Evolutionary conservation across 1,140 invertebrate genomes (phyloP).

Genomic region (Heliconius nattereri): DNA sequence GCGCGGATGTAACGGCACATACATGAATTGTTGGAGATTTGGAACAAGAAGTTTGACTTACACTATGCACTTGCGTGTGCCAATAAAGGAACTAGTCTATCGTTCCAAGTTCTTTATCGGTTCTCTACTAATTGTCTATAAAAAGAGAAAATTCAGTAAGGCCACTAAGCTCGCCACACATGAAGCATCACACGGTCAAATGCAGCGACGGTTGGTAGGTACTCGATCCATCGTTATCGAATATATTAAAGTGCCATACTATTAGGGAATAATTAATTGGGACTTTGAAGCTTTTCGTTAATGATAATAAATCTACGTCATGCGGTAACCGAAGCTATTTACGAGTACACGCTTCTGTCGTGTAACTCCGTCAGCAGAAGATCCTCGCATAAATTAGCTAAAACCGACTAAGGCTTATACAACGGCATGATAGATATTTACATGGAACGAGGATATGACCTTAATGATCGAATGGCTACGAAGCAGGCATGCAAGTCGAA

Average conservation of each 20-base stretch:
- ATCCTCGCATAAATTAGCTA: slow-evolving; percentile 21
- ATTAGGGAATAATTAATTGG: slow-evolving; percentile 70
- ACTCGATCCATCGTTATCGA: slow-evolving; percentile 65
- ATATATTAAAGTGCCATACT: slow-evolving; percentile 81
- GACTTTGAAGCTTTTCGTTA: slow-evolving; percentile 62
- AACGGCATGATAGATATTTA: slow-evolving; percentile 22
- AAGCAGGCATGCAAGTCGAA: slow-evolving; percentile 62
- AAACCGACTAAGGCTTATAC: neutral
- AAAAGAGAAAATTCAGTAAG: slow-evolving; percentile 78
- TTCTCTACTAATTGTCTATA: slow-evolving; percentile 54
- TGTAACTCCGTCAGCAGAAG: slow-evolving; percentile 18
- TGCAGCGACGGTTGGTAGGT: slow-evolving; percentile 64
- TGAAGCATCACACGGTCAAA: slow-evolving; percentile 73
- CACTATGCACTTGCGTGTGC: slow-evolving; percentile 79
- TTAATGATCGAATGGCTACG: slow-evolving; percentile 51
- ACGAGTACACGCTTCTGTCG: slow-evolving; percentile 8
- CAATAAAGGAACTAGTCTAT: slow-evolving; percentile 73
- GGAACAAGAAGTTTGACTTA: slow-evolving; percentile 80
- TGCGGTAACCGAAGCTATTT: slow-evolving; percentile 59
- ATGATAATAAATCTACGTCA: slow-evolving; percentile 50
- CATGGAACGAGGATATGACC: slow-evolving; percentile 33
- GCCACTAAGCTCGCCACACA: slow-evolving; percentile 75
- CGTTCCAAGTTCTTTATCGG: slow-evolving; percentile 69
- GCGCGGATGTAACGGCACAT: slow-evolving; percentile 72
- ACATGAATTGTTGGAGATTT: slow-evolving; percentile 79